A percentile compares a stretch with the other conserved stretches of the same genome.
Evolutionary conservation across 1,140 invertebrate species (phyloP).

Genomic region (Drosophila biarmipes): DNA sequence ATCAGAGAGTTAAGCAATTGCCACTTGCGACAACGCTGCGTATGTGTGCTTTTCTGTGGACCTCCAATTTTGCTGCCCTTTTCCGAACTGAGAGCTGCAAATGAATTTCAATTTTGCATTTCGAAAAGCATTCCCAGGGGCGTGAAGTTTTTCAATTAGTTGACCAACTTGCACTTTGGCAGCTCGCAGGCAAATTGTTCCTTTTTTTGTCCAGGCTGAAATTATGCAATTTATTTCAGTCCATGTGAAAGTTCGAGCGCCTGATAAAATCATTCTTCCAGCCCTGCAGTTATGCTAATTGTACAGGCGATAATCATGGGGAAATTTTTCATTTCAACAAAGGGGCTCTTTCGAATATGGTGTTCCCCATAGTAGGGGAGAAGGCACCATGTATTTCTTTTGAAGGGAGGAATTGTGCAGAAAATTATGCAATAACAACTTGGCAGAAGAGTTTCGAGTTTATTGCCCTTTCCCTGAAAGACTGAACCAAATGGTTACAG

Average conservation of each 20-base stretch:
- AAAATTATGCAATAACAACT: slow-evolving; percentile 4
- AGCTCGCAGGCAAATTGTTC: slow-evolving; percentile 34
- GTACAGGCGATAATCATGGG: slow-evolving; percentile 19
- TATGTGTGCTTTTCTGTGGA: slow-evolving; percentile 47
- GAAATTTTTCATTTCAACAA: slow-evolving; percentile 6
- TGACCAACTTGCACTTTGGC: slow-evolving; percentile 51
- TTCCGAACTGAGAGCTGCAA: slow-evolving; percentile 41
- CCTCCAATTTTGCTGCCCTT: slow-evolving; percentile 7
- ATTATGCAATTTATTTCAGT: slow-evolving; percentile 34
- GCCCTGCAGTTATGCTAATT: slow-evolving; percentile 32
- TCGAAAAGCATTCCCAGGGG: slow-evolving; percentile 22
- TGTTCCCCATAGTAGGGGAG: background rate
- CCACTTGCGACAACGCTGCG: slow-evolving; percentile 47
- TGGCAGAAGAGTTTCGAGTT: background rate
- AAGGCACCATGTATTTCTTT: background rate
- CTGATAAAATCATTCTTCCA: slow-evolving; percentile 19
- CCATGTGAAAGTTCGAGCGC: slow-evolving; percentile 5
- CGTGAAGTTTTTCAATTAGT: slow-evolving; percentile 69
- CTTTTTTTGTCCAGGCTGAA: slow-evolving; percentile 19
- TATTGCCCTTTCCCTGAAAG: background rate
- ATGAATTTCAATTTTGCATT: slow-evolving; percentile 68
- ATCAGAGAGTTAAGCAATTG: slow-evolving; percentile 55
- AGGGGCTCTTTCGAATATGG: slow-evolving; percentile 6
- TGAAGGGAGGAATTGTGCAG: background rate
- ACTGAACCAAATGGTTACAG: background rate